Conservation (phyloP, 2,797 vertebrate genomes). For the Coreius guichenoti region DNA sequence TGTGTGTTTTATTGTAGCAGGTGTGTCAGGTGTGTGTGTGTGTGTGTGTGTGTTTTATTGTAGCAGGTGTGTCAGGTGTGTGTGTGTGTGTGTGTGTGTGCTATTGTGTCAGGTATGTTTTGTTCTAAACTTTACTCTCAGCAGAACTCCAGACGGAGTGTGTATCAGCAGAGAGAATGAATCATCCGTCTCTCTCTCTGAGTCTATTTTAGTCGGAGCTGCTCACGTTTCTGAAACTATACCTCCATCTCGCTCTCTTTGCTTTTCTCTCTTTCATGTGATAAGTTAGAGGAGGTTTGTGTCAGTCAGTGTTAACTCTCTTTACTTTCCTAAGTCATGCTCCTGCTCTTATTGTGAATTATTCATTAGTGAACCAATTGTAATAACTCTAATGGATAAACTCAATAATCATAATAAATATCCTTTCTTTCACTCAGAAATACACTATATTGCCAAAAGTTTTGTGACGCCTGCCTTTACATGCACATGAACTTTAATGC, state of each 20-base stretch:
- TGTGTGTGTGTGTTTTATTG: neutral
- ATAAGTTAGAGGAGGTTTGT: neutral
- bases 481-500: no score
- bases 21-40: neutral
- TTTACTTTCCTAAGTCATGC: neutral
- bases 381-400: neutral
- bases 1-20: no score
- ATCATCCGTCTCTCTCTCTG: conserved; percentile 1
- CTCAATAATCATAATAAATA: neutral
- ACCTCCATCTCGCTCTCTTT: neutral
- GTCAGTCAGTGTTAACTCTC: neutral
- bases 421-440: no score
- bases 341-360: neutral
- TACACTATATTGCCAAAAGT: no score
- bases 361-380: neutral
- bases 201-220: conserved; percentile 10
- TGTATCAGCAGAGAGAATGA: conserved; percentile 9
- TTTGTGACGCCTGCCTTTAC: no score
- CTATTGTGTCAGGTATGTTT: neutral
- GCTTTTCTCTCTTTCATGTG: neutral
- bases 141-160: neutral
- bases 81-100: conserved; percentile 4
- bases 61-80: neutral
- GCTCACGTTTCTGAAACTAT: conserved; percentile 33
- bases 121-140: neutral